Evolutionary conservation across 2,888 invertebrate genomes (phyloP), one percentile per base, ranked within the genome.

Genomic region (Cecidostiba fungosa): DNA sequence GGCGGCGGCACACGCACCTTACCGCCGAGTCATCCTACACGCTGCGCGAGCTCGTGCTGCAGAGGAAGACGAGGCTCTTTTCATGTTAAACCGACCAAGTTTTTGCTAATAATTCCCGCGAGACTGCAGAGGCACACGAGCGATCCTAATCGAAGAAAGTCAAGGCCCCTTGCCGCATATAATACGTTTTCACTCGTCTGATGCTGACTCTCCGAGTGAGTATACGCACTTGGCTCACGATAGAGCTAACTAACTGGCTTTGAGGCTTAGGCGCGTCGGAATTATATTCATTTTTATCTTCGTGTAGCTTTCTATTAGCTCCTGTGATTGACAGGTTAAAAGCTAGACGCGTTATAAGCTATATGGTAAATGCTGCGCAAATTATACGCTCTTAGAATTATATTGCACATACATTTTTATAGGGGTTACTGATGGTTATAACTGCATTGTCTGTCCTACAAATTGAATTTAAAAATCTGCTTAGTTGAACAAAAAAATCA

Each of bases 1-100:
- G 84, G 78, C 85, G 86, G n/a, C 89, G 2, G 70, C 70, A 5
- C 19, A 12, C 36, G n/a, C 10, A 77, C 82, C 66, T 80, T 85
- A 84, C 10, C 73, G 91, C 87, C 83, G 78, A 91, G 91, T 91
- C 92, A 92, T 84, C 85, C 83, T 86, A 87, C 87, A 80, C 82
- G 89, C 85, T 72, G 83, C 50, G 76, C 74, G 82, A 66, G 47
- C 66, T 6, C 74, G 26, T 26, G 50, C 36, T 36, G 23, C 36
- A 36, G 32, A 39, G 78, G 36, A 39, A 54, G 66, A 82, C 32
- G 73, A 66, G 82, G 76, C 59, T 69, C 72, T 85, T 87, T 87
- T 87, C 87, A 73, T 87, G 85, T 87, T 85, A 83, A 85, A 83
- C 83, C 80, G 77, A 83, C 19, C 43, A 59, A 85, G 47, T 87